phyloP scores from a whole-genome alignment of 2,797 vertebrate species.

The Valencia hispanica region DNA sequence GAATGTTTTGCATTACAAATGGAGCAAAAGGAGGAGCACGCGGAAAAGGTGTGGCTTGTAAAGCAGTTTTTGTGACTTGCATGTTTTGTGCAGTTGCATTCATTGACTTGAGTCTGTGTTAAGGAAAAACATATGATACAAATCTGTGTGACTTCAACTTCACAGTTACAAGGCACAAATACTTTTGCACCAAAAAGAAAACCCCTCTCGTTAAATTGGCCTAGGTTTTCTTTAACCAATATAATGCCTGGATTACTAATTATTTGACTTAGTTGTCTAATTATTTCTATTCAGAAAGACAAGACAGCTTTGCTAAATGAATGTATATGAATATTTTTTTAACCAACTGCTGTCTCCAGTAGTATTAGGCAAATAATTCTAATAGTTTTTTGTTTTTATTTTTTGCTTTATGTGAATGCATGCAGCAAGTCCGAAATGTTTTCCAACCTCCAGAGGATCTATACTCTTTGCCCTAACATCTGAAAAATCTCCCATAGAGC shows the following conservation, averaged over 20 bases:
- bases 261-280: background rate
- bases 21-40: too few relatives aligned
- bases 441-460: constrained; percentile 36
- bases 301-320: background rate
- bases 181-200: too few relatives aligned
- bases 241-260: background rate
- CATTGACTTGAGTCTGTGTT: too few relatives aligned
- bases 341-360: background rate
- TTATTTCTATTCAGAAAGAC: background rate
- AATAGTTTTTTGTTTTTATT: constrained; percentile 10
- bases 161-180: too few relatives aligned
- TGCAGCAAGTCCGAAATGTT: constrained; percentile 40
- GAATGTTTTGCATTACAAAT: too few relatives aligned
- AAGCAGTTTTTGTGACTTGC: too few relatives aligned
- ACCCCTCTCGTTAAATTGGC: background rate
- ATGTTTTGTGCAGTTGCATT: too few relatives aligned
- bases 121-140: too few relatives aligned
- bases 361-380: constrained; percentile 14
- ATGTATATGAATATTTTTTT: background rate
- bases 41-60: too few relatives aligned
- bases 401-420: background rate
- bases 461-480: constrained; percentile 35
- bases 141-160: too few relatives aligned
- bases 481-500: constrained; percentile 38
- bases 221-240: background rate